These are phyloP conservation scores for Eleginops maclovinus DNA, from an alignment of 2,113 vertebrate genomes.

Conservation along the genomic window DNA sequence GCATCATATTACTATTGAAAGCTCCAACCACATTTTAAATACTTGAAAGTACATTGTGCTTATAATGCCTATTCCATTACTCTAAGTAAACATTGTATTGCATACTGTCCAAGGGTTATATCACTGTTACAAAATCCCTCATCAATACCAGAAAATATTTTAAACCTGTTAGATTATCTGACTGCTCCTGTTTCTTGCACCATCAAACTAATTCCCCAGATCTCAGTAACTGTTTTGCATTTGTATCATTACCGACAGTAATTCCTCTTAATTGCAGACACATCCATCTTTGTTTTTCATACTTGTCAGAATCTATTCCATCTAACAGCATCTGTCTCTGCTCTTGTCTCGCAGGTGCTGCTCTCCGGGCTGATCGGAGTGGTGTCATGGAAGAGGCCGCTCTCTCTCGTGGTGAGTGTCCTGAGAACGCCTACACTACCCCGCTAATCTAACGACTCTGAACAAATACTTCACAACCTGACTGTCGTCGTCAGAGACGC, in stretches of 20 bases:
- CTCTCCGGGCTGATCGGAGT: conserved; percentile 96
- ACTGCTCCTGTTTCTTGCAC: background rate
- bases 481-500: background rate
- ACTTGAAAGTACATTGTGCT: too few species aligned
- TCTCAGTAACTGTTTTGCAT: background rate
- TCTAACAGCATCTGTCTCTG: conserved; percentile 38
- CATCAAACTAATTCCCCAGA: conserved; percentile 1
- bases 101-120: too few species aligned
- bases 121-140: background rate
- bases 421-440: conserved; percentile 31
- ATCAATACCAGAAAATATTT: background rate
- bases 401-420: conserved; percentile 96
- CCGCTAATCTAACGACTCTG: conserved; percentile 27
- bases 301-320: conserved; percentile 14
- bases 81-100: too few species aligned
- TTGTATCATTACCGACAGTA: background rate
- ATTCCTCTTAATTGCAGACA: background rate
- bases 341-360: conserved; percentile 88
- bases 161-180: background rate
- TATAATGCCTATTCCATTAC: too few species aligned
- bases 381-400: conserved; percentile 98
- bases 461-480: conserved; percentile 23
- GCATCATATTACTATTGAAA: too few species aligned
- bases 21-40: too few species aligned
- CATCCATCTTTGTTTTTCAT: conserved; percentile 9